Base-by-base conservation (phyloP, 1,140 invertebrate genomes). In the Heliconius hermathena region DNA sequence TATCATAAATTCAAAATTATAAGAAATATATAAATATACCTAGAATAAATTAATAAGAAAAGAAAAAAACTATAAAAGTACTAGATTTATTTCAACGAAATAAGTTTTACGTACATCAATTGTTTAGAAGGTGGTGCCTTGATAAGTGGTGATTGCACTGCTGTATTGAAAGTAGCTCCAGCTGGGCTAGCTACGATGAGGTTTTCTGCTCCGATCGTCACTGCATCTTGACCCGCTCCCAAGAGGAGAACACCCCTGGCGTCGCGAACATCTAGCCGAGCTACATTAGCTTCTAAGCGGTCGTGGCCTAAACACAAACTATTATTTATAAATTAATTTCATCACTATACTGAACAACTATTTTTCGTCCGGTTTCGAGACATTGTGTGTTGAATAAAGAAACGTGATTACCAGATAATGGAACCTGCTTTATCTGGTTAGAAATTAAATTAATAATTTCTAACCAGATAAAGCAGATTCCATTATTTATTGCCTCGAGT, bases 101-200 rank as follows among this genome's bases (percentile, higher is more conserved):
- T n/a, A 9, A 57, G 0, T 16, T 16, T 71, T 41, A 94, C 95
- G 95, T 95, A 98, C 98, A 97, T 97, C 70, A 98, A 95, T 88
- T 97, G 97, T 81, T 97, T 96, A 54, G 97, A 97, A 1, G 97
- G 96, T 81, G 97, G 97, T 1, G 98, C 97, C 84, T 96, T 96
- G 22, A 99, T 96, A 57, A 98, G 90, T 1, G 97, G 96, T 29
- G 98, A 98, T 94, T 98, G 98, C 49, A 98, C 95, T 60, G 97
- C 98, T 38, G 97, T 97, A 80, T 97, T 96, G 87, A 99, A 97
- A 74, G 97, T 96, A 33, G 97, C 97, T 49, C 98, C 98, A 4
- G 97, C 97, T 75, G 96, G 96, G 86, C 98, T 98, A 70, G 97
- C 97, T 77, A 98, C 96, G 81, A 96, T 95, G 8, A 99, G 95